Percentiles rank a stretch among this genome's conserved stretches.
phyloP scores from a whole-genome alignment of 2,888 invertebrate species.

The Drosophila basisetae region DNA sequence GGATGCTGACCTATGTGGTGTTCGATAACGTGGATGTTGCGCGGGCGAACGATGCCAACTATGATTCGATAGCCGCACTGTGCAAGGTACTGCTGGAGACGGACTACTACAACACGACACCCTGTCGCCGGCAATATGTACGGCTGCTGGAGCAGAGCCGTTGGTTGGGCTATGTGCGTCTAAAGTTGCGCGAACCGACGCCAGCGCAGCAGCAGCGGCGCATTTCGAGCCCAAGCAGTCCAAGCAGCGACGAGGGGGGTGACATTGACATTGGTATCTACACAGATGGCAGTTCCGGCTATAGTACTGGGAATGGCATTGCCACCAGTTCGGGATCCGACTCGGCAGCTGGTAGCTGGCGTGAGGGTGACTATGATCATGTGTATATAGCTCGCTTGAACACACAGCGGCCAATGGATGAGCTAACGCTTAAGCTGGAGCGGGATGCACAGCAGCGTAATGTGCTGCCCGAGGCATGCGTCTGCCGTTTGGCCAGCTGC shows the following conservation, averaged over 20 bases:
- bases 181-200: constrained; percentile 78
- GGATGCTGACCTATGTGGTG: constrained; percentile 89
- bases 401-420: constrained; percentile 87
- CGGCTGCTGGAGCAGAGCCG: constrained; percentile 75
- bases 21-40: constrained; percentile 91
- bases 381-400: constrained; percentile 88
- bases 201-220: constrained; percentile 18
- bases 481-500: constrained; percentile 76
- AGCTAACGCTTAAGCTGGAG: constrained; percentile 63
- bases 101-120: constrained; percentile 80
- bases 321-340: constrained; percentile 46
- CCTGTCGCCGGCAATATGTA: constrained; percentile 72
- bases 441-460: constrained; percentile 55
- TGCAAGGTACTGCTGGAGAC: constrained; percentile 88
- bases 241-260: constrained; percentile 13
- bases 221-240: constrained; percentile 2
- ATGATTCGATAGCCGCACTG: constrained; percentile 86
- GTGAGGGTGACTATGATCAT: constrained; percentile 85
- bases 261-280: constrained; percentile 54
- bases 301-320: constrained; percentile 63
- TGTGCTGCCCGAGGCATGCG: constrained; percentile 82
- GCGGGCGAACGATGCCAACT: constrained; percentile 87
- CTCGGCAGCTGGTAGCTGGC: constrained; percentile 28
- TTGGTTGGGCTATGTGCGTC: constrained; percentile 84
- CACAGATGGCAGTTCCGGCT: constrained; percentile 78